Percentiles rank a stretch among this genome's conserved stretches.
phyloP scores from a whole-genome alignment of 2,888 invertebrate species.

The Alloscopus bannaensis region DNA sequence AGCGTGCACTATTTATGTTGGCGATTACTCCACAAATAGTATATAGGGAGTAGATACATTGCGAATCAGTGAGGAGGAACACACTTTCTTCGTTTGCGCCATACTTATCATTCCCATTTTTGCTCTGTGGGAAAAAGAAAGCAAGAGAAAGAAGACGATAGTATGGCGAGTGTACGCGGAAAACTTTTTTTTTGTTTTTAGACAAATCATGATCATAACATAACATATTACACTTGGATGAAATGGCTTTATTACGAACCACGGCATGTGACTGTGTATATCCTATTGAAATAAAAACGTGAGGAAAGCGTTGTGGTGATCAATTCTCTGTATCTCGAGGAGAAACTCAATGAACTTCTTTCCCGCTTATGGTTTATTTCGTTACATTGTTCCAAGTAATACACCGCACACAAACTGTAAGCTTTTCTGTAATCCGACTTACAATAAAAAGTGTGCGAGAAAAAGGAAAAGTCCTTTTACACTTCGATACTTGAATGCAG shows the following conservation, averaged over 20 bases:
- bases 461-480: too few species aligned
- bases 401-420: too few species aligned
- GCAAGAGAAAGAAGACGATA: background rate
- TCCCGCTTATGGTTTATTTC: too few species aligned
- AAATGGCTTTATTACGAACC: conserved; percentile 17
- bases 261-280: conserved; percentile 8
- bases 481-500: too few species aligned
- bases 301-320: conserved; percentile 18
- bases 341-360: conserved; percentile 25
- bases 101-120: background rate
- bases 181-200: conserved; percentile 39
- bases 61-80: background rate
- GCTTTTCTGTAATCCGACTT: too few species aligned
- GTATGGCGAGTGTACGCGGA: too few species aligned
- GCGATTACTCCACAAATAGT: conserved; percentile 24
- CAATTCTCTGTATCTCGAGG: too few species aligned
- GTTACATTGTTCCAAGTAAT: too few species aligned
- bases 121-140: conserved; percentile 3
- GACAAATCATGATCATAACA: conserved; percentile 37
- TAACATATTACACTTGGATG: conserved; percentile 30
- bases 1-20: conserved; percentile 28
- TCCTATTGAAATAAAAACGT: conserved; percentile 16
- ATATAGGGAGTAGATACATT: background rate
- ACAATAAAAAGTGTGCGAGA: too few species aligned
- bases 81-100: background rate